These are phyloP conservation scores for Danio jaintianensis DNA, from an alignment of 2,797 vertebrate genomes.

Conservation along the genomic window DNA sequence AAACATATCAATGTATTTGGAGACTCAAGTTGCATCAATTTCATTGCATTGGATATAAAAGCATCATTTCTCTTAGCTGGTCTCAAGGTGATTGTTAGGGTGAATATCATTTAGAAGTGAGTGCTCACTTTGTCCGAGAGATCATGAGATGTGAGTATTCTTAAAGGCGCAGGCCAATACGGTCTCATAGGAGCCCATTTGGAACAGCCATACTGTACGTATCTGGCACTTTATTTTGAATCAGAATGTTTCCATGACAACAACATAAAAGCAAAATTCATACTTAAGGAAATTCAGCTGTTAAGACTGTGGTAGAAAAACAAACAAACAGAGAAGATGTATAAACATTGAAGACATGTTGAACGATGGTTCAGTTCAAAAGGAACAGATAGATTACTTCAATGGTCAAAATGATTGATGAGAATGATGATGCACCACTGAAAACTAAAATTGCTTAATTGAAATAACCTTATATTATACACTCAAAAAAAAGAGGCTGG, in stretches of 20 bases:
- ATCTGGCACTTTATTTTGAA: conserved; percentile 4
- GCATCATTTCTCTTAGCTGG: neutral
- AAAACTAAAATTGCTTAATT: neutral
- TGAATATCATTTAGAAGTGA: neutral
- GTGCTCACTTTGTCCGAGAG: neutral
- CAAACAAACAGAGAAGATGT: neutral
- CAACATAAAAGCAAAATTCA: conserved; percentile 25
- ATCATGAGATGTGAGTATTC: neutral
- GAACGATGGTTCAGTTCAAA: neutral
- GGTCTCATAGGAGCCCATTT: neutral
- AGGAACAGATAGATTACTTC: neutral
- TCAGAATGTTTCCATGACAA: conserved; percentile 42
- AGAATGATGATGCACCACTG: neutral
- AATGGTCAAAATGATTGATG: neutral
- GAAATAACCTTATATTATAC: too few species aligned
- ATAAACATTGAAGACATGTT: neutral
- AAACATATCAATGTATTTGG: neutral
- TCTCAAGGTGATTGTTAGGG: neutral
- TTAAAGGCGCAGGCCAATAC: conserved; percentile 3
- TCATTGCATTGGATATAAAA: neutral
- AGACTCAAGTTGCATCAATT: conserved; percentile 1
- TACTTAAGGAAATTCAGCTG: neutral
- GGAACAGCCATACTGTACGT: neutral
- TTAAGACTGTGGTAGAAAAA: neutral
- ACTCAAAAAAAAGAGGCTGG: too few species aligned